Evolutionary conservation across 2,113 vertebrate species (phyloP).

Genomic region (Henicopernis longicauda): DNA sequence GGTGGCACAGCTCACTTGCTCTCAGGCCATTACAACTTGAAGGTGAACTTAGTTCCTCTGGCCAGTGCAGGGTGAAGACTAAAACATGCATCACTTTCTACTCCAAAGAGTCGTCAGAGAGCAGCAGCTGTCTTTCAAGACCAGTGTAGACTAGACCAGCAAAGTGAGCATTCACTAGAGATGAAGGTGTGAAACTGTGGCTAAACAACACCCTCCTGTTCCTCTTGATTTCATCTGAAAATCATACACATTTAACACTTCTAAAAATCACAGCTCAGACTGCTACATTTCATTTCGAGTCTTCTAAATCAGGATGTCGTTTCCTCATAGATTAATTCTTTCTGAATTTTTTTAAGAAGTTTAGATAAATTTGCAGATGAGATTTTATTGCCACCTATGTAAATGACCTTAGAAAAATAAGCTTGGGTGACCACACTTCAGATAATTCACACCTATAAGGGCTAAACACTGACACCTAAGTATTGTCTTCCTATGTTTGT

Average conservation of each 20-base stretch:
- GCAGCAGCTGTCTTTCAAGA: constrained; percentile 29
- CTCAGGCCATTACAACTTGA: not conserved
- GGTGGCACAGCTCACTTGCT: not conserved
- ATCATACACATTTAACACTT: constrained; percentile 33
- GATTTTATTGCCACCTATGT: not conserved
- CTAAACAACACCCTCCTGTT: constrained; percentile 42
- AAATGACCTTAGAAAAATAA: not conserved
- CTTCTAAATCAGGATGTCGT: constrained; percentile 20
- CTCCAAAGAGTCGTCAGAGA: not conserved
- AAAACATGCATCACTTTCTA: not conserved
- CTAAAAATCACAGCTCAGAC: constrained; percentile 47
- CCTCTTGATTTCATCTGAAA: constrained; percentile 37
- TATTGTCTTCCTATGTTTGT: not conserved
- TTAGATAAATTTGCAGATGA: not conserved
- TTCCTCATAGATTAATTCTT: not conserved
- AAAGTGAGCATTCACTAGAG: constrained; percentile 29
- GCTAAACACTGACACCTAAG: not conserved
- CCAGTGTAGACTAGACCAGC: not conserved
- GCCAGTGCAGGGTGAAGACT: not conserved
- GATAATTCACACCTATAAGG: not conserved
- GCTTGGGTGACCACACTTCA: not conserved
- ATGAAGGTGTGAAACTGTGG: constrained; percentile 43
- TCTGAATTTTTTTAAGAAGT: not conserved
- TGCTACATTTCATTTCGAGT: not conserved
- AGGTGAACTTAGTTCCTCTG: not conserved